Base-by-base conservation (phyloP, 2,113 vertebrate species). In the Hydropotes inermis region DNA sequence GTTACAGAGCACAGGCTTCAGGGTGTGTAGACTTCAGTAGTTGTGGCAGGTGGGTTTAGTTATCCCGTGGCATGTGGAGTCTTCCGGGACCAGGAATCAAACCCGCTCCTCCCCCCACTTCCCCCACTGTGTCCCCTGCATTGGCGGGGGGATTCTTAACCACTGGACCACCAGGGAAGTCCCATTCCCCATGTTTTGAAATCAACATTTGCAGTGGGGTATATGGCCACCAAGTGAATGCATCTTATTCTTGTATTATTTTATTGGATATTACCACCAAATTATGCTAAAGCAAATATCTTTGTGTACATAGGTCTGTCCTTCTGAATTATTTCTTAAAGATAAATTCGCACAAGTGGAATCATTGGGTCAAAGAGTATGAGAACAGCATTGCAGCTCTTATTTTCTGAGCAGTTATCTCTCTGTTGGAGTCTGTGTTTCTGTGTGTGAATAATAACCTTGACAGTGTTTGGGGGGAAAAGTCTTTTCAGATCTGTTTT, bases 391-490 rank as follows among this genome's bases (percentile, higher is more conserved):
- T 91, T 1, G 0, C 54, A 98, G 83, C 19, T 52, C 79, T 82
- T 70, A 87, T 89, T 97, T 95, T 87, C 52, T 54, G 50, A 33
- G 7, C 45, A 27, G 67, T 97, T 97, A 83, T 95, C 95, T 97
- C 79, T 86, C 43, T 1, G 2, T 43, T 45, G 60, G 96, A 93
- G 84, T 7, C 81, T 93, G 87, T 67, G 39, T 86, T 96, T 94
- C 74, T 95, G 13, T 30, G 47, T 91, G 96, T 97, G 95, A 97
- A 52, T 97, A 93, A 97, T 95, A 91, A 94, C 93, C 76, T 78
- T 19, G 8, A 54, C 83, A 36, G 4, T 67, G 92, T 96, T 87
- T 30, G 17, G 64, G 55, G 36, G 23, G 0, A 16, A 61, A 76
- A 91, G 1, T 52, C 36, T 93, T 94, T 96, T 91, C 83, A 83